Base-by-base conservation (phyloP, 1,140 invertebrate genomes). In the Sogatella furcifera region DNA sequence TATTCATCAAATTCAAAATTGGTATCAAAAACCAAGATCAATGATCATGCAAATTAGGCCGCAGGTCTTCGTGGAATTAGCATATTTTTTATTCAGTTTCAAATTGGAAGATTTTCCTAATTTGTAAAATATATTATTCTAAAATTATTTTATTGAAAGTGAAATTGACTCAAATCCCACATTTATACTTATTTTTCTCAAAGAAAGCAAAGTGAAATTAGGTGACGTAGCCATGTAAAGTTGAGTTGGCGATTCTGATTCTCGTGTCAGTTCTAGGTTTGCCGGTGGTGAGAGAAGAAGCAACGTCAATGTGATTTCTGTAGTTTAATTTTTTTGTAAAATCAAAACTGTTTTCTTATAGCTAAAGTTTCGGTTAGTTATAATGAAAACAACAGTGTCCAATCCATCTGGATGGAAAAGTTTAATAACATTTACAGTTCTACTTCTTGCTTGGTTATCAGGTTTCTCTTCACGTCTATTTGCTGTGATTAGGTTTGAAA, bases 401-500 rank as follows among this genome's bases (percentile, higher is more conserved):
- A 69, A 68, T 46, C 59, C 67, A 15, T 67, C 71, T 42, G 71
- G 70, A 64, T 71, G 69, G 70, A 70, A 71, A 67, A 95, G 90
- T 70, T 79, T 97, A 62, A 85, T 94, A 66, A 90, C 89, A 59
- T 94, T 97, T 77, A 88, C 90, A 43, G 86, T 99, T 64, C 78
- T 99, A 63, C 76, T 91, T 38, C 80, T 99, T 66, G 94, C 95
- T 71, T 99, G 95, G 92, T 81, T 99, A 62, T 92, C 92, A 66
- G 97, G 95, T 63, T 99, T 99, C 76, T 89, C 95, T 44, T 95
- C 95, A 59, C 84, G 97, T 70, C 81, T 99, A 52, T 99, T 99
- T 78, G 95, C 97, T 64, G 96, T 99, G 52, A 98, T 99, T 70
- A 84, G 97, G 62, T 99, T 99, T 75, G 97, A 99, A 78, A 97